Percentiles rank a stretch among this genome's conserved stretches.
phyloP scores from a whole-genome alignment of 2,113 vertebrate genomes.

The Ornithorhynchus anatinus region DNA sequence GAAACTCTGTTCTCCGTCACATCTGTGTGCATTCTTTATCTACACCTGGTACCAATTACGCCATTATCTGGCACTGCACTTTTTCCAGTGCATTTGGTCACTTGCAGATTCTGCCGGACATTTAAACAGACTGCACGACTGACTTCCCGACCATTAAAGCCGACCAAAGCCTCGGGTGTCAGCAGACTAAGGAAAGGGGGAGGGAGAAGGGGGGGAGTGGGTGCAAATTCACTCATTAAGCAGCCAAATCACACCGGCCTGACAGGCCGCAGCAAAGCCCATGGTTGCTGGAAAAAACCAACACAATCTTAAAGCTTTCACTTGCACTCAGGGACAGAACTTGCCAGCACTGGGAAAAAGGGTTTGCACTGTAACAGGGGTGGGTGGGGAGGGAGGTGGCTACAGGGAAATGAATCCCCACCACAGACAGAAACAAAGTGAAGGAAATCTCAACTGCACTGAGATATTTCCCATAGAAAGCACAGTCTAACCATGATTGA shows the following conservation, averaged over 20 bases:
- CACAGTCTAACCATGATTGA: too few species aligned
- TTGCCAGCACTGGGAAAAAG: too few species aligned
- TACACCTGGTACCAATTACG: slow-evolving; percentile 47
- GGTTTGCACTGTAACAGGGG: too few species aligned
- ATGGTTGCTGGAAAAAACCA: neutral
- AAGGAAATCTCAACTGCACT: too few species aligned
- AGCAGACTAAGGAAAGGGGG: too few species aligned
- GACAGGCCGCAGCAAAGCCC: rapidly evolving
- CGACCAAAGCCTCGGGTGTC: neutral
- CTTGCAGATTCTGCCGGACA: rapidly evolving
- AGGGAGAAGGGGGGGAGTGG: too few species aligned
- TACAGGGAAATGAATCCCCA: too few species aligned
- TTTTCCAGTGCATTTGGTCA: neutral
- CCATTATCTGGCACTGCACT: neutral
- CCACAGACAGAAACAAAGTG: too few species aligned
- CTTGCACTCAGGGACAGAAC: neutral
- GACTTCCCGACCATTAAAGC: neutral
- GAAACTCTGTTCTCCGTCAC: slow-evolving; percentile 17
- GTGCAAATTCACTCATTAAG: neutral
- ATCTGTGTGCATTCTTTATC: slow-evolving; percentile 23
- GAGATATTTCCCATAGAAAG: too few species aligned
- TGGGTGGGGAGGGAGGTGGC: too few species aligned
- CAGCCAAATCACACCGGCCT: rapidly evolving
- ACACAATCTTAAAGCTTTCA: neutral
- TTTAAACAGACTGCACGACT: neutral